phyloP scores from a whole-genome alignment of 2,888 invertebrate species.

The Tetragonisca angustula region DNA sequence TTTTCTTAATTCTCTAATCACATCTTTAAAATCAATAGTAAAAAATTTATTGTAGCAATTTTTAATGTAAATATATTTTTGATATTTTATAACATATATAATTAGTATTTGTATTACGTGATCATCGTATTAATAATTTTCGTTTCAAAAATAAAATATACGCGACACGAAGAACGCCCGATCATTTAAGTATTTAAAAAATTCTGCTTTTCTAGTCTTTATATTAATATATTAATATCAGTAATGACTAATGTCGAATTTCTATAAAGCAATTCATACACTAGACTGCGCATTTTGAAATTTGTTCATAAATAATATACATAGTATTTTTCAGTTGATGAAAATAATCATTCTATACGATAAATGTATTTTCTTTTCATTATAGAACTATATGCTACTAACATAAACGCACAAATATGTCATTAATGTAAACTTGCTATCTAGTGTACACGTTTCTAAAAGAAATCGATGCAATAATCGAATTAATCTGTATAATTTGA shows the following conservation, averaged over 20 bases:
- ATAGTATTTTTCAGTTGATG: constrained; percentile 29
- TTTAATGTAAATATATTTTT: constrained; percentile 3
- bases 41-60: background rate
- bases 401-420: constrained; percentile 39
- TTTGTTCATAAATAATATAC: constrained; percentile 7
- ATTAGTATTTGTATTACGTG: background rate
- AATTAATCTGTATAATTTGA: constrained; percentile 39
- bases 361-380: constrained; percentile 30
- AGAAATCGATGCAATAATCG: constrained; percentile 52
- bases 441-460: constrained; percentile 45
- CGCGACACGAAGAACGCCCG: constrained; percentile 22
- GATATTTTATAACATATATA: background rate
- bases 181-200: constrained; percentile 40
- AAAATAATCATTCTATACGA: constrained; percentile 45
- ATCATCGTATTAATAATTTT: constrained; percentile 1
- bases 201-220: constrained; percentile 49
- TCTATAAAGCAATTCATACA: constrained; percentile 28
- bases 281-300: constrained; percentile 39
- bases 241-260: constrained; percentile 25
- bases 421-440: constrained; percentile 40
- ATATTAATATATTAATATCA: constrained; percentile 45
- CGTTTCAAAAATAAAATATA: background rate
- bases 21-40: constrained; percentile 3
- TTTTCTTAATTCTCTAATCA: background rate
- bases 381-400: constrained; percentile 25